Percentiles rank a stretch among this genome's conserved stretches.
phyloP scores from a whole-genome alignment of 2,888 invertebrate species.

The Stratiomys singularior region DNA sequence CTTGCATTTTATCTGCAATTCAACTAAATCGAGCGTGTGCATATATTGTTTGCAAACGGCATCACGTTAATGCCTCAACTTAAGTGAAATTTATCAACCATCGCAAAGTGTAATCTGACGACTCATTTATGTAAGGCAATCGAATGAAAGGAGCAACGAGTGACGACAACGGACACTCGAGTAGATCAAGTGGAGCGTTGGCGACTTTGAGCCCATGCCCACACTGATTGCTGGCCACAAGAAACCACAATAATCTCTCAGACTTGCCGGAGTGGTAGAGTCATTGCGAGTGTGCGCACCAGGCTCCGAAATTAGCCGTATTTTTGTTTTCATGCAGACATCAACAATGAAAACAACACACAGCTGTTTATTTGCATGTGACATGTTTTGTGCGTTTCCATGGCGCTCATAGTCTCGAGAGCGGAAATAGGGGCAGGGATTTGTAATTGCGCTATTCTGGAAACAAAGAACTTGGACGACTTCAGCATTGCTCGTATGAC shows the following conservation, averaged over 20 bases:
- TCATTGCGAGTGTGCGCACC: background rate
- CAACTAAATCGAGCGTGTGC: no score
- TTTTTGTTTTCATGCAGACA: background rate
- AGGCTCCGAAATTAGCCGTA: background rate
- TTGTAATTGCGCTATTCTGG: slow-evolving; percentile 27
- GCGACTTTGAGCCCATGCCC: slow-evolving; percentile 20
- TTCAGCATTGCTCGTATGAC: slow-evolving; percentile 45
- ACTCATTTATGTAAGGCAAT: background rate
- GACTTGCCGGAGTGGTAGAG: background rate
- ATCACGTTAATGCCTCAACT: no score
- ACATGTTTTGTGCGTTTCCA: slow-evolving; percentile 25
- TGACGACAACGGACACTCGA: background rate
- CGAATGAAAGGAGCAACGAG: background rate
- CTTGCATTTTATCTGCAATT: no score
- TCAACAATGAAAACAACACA: slow-evolving; percentile 29
- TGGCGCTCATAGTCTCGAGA: background rate
- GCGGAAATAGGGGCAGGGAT: slow-evolving; percentile 1
- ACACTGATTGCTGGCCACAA: background rate
- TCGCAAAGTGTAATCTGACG: no score
- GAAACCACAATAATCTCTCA: slow-evolving; percentile 11
- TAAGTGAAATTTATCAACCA: no score
- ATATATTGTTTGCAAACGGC: no score
- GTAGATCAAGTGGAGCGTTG: slow-evolving; percentile 27
- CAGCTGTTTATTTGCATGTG: slow-evolving; percentile 37
- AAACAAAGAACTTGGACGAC: slow-evolving; percentile 32